These are phyloP conservation scores for Trichonephila clavipes DNA, from an alignment of 1,140 invertebrate species.

Conservation along the genomic window DNA sequence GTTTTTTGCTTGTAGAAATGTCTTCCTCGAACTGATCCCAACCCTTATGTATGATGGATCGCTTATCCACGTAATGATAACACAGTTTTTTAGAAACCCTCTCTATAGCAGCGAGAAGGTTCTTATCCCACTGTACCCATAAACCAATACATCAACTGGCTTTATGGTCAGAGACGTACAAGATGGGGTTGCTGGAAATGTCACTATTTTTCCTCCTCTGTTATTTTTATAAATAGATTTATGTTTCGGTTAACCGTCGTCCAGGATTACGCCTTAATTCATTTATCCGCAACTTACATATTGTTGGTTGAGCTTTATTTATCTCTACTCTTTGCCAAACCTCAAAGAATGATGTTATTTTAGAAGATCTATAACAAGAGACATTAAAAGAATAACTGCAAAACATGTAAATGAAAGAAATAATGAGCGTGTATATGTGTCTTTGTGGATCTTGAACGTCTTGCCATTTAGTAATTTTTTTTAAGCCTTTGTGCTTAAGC, in stretches of 20 bases:
- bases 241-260: background rate
- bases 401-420: background rate
- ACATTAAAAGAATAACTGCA: background rate
- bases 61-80: background rate
- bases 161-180: slow-evolving; percentile 28
- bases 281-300: background rate
- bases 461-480: background rate
- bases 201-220: slow-evolving; percentile 29
- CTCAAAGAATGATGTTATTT: background rate
- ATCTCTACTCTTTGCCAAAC: background rate
- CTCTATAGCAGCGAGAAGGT: background rate
- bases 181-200: background rate
- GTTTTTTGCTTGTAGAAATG: background rate
- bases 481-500: background rate
- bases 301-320: background rate
- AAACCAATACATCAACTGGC: slow-evolving; percentile 40
- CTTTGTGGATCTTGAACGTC: too few relatives aligned
- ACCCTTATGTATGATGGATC: slow-evolving; percentile 20
- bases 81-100: background rate
- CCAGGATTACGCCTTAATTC: background rate
- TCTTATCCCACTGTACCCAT: background rate
- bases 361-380: background rate
- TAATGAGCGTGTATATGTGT: too few relatives aligned
- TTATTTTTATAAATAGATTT: slow-evolving; percentile 28
- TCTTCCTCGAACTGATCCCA: background rate